These are phyloP conservation scores for Caretta caretta DNA, from an alignment of 2,113 vertebrate genomes.

Conservation along the genomic window DNA sequence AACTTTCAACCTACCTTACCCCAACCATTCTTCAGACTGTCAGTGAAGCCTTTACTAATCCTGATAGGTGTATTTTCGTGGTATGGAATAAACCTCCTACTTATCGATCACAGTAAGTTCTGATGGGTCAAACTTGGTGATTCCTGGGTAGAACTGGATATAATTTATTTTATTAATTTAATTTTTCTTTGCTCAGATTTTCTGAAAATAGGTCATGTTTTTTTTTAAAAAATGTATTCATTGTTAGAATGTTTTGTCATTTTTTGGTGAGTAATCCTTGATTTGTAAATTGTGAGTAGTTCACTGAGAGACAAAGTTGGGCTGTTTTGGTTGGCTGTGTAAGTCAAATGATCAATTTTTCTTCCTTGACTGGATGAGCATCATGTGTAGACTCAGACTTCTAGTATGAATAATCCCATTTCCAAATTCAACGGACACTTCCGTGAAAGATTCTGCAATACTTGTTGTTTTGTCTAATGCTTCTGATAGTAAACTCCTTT, in stretches of 20 bases:
- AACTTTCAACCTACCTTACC: background rate
- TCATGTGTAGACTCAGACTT: background rate
- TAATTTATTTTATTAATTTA: background rate
- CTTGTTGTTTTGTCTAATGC: background rate
- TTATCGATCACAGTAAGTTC: accelerated
- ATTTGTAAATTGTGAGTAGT: background rate
- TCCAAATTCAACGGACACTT: background rate
- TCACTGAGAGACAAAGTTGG: background rate
- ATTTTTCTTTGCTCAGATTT: accelerated
- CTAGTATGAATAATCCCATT: background rate
- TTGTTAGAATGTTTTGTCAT: background rate
- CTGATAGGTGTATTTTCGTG: background rate
- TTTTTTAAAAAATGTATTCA: background rate
- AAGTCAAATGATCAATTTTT: background rate
- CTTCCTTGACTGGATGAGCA: background rate
- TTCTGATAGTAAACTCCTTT: background rate
- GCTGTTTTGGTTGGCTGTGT: background rate
- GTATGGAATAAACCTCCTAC: background rate
- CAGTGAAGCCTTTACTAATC: background rate
- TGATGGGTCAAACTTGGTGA: background rate
- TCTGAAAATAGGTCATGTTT: accelerated
- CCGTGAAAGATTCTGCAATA: background rate
- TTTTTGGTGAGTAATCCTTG: background rate
- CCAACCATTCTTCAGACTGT: background rate
- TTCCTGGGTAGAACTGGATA: background rate